phyloP scores from a whole-genome alignment of 2,888 invertebrate species.

The Protophormia terraenovae region DNA sequence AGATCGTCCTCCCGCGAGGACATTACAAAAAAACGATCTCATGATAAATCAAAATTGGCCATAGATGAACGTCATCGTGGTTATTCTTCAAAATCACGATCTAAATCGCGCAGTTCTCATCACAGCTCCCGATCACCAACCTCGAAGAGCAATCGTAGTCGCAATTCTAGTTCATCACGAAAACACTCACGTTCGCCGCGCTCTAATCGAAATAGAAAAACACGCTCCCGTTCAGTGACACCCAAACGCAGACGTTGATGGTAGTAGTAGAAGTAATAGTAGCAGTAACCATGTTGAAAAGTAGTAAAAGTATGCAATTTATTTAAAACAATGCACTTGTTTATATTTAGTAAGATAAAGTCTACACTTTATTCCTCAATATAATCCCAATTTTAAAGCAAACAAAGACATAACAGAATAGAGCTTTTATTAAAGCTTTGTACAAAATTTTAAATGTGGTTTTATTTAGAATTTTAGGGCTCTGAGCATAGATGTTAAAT shows the following conservation, averaged over 20 bases:
- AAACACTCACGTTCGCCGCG: conserved; percentile 65
- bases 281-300: not conserved
- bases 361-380: not conserved
- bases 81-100: conserved; percentile 54
- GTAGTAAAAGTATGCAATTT: conserved; percentile 11
- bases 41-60: conserved; percentile 21
- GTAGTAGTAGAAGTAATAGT: not conserved
- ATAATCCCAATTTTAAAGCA: not conserved
- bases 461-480: no score
- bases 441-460: not conserved
- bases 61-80: not conserved
- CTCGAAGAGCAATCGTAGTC: conserved; percentile 56
- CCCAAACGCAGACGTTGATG: conserved; percentile 63
- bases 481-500: no score
- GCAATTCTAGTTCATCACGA: conserved; percentile 49
- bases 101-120: conserved; percentile 54
- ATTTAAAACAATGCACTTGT: conserved; percentile 16
- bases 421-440: conserved; percentile 6
- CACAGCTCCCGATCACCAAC: conserved; percentile 69
- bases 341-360: conserved; percentile 15
- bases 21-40: conserved; percentile 16
- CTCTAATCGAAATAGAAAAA: conserved; percentile 46
- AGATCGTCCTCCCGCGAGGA: conserved; percentile 35
- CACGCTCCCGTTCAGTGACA: conserved; percentile 64
- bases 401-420: not conserved